These are phyloP conservation scores for Agrotis puta DNA, from an alignment of 2,888 invertebrate species.

Conservation along the genomic window DNA sequence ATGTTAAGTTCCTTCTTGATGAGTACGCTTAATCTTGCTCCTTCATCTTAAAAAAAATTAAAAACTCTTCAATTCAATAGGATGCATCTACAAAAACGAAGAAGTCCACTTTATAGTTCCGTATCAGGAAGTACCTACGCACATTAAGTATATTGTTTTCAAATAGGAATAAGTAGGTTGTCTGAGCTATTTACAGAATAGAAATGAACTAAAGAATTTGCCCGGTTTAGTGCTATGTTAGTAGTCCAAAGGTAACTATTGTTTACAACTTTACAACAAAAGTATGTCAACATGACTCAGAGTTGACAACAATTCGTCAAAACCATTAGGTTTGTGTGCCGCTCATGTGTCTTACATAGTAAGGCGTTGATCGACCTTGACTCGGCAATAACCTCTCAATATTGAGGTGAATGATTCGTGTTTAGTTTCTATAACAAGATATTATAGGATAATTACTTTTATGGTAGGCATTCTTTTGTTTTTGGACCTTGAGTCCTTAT, in stretches of 20 bases:
- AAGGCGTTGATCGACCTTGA: constrained; percentile 76
- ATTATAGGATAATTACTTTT: constrained; percentile 56
- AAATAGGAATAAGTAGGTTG: neutral
- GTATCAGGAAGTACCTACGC: neutral
- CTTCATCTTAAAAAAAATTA: too few relatives aligned
- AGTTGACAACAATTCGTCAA: constrained; percentile 69
- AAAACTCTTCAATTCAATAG: neutral
- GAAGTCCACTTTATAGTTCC: neutral
- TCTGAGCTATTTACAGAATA: constrained; percentile 18
- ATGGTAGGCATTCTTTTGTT: constrained; percentile 44
- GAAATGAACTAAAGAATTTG: constrained; percentile 1
- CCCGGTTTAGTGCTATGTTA: constrained; percentile 15
- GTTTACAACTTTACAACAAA: constrained; percentile 48
- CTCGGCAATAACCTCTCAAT: constrained; percentile 68
- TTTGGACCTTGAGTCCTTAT: constrained; percentile 31
- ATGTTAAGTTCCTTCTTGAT: too few relatives aligned
- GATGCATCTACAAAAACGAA: neutral
- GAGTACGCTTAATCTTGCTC: too few relatives aligned
- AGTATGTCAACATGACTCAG: constrained; percentile 56
- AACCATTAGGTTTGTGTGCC: constrained; percentile 77
- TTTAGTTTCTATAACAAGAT: constrained; percentile 69
- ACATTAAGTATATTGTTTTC: constrained; percentile 9
- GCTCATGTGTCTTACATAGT: constrained; percentile 73
- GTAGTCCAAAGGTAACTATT: constrained; percentile 43
- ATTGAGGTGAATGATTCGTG: constrained; percentile 75